phyloP scores from a whole-genome alignment of 35 echinoderm and acorn worm species.

The Strongylocentrotus purpuratus region DNA sequence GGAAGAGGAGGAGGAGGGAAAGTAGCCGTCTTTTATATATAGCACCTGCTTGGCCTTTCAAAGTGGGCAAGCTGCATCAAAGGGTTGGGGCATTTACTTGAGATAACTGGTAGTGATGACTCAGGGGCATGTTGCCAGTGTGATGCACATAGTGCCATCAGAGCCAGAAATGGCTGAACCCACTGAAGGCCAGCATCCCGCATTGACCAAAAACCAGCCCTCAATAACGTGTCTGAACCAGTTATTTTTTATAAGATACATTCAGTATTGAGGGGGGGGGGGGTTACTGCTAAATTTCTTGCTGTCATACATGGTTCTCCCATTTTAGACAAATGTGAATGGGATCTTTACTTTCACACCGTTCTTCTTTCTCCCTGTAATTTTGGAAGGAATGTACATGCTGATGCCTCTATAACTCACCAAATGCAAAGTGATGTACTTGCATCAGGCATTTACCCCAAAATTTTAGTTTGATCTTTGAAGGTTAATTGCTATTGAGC shows the following conservation, averaged over 20 bases:
- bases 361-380: too few relatives aligned
- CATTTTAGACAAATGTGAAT: background rate
- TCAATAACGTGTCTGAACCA: conserved; percentile 29
- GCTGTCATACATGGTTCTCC: background rate
- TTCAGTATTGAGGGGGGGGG: background rate
- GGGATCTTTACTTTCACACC: background rate
- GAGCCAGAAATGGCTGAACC: conserved; percentile 81
- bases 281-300: background rate
- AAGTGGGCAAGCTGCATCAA: background rate
- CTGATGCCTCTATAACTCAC: too few relatives aligned
- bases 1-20: too few relatives aligned
- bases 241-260: background rate
- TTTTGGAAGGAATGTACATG: too few relatives aligned
- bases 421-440: too few relatives aligned
- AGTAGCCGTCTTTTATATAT: too few relatives aligned
- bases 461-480: too few relatives aligned
- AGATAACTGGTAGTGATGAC: conserved; percentile 35
- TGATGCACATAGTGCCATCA: conserved; percentile 30
- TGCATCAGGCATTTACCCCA: too few relatives aligned
- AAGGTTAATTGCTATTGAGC: too few relatives aligned
- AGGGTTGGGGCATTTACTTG: background rate
- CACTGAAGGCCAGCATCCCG: conserved; percentile 46
- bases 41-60: background rate
- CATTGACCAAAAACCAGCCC: conserved; percentile 53
- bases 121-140: conserved; percentile 41